Base-by-base conservation (phyloP, 2,888 invertebrate genomes). In the Mantis religiosa region DNA sequence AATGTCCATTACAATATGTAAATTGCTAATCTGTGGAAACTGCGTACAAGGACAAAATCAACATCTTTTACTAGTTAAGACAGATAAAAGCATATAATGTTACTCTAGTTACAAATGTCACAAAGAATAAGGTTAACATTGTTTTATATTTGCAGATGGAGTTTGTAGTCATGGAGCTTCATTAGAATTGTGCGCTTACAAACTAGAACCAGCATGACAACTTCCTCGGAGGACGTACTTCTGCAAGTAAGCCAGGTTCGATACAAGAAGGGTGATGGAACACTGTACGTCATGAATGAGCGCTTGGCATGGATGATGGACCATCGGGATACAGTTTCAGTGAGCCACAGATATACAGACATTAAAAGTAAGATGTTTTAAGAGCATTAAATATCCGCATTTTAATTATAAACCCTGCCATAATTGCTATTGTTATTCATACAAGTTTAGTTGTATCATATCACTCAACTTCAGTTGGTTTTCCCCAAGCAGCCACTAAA, bases 261-360 rank as follows among this genome's bases (percentile, higher is more conserved):
- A 90, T 98, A 97, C 93, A 99, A 99, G 93, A 99, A 99, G 94
- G 98, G 98, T 89, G 98, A 99, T 94, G 99, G 99, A 20, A 97
- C 97, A 0, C 94, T 99, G 89, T 98, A 99, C 93, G 96, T 99
- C 91, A 99, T 99, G 98, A 98, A 98, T 91, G 97, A 98, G 93
- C 95, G 99, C 91, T 94, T 99, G 91, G 99, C 98, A 82, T 99
- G 99, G 98, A 98, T 99, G 97, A 95, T 98, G 90, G 97, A 98
- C 92, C 97, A 98, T 93, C 95, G 96, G 90, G 98, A 98, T 92
- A 98, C 97, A 3, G 98, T 99, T 86, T 96, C 97, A 25, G 97
- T 99, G 89, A 98, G 98, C 89, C 98, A 98, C 93, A 96, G 97
- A 92, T 99, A 98, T 94, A 97, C 98, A 90, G 99, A 99, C 93